Conservation (phyloP, 2,888 invertebrate genomes). For the Epistrophe eligans region DNA sequence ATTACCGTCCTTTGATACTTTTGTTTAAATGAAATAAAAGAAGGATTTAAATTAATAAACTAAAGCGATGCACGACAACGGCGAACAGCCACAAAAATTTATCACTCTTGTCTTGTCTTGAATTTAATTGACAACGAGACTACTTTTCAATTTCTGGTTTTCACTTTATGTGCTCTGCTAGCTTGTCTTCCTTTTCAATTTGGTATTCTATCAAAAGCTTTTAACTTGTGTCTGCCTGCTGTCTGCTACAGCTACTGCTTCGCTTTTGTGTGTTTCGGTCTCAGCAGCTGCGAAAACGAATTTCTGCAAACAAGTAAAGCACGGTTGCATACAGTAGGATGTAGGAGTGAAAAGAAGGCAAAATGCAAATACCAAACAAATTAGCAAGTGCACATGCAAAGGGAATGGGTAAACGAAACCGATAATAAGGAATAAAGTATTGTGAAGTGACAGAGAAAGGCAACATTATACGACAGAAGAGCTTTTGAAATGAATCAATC, state of each 20-base stretch:
- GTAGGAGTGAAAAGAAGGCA: constrained; percentile 12
- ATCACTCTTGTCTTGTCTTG: constrained; percentile 20
- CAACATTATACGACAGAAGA: background rate
- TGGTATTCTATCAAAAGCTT: constrained; percentile 3
- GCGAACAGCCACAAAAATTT: background rate
- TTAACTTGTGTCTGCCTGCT: background rate
- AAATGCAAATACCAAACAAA: background rate
- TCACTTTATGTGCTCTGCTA: constrained; percentile 1
- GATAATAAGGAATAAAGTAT: too few species aligned
- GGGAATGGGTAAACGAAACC: too few species aligned
- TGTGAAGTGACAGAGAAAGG: background rate
- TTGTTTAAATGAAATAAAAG: background rate
- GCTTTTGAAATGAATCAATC: background rate
- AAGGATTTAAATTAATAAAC: constrained; percentile 7
- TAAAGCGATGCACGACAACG: constrained; percentile 13
- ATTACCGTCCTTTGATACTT: constrained; percentile 4
- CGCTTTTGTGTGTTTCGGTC: background rate
- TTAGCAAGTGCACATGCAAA: constrained; percentile 5
- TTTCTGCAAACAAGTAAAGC: background rate
- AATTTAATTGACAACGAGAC: constrained; percentile 38
- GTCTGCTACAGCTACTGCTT: constrained; percentile 1
- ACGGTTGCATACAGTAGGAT: background rate
- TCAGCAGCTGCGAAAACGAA: constrained; percentile 6
- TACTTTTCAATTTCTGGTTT: constrained; percentile 1
- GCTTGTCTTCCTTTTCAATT: background rate